phyloP scores from a whole-genome alignment of 2,797 vertebrate species.

The Sebastes kiyomatsui region DNA sequence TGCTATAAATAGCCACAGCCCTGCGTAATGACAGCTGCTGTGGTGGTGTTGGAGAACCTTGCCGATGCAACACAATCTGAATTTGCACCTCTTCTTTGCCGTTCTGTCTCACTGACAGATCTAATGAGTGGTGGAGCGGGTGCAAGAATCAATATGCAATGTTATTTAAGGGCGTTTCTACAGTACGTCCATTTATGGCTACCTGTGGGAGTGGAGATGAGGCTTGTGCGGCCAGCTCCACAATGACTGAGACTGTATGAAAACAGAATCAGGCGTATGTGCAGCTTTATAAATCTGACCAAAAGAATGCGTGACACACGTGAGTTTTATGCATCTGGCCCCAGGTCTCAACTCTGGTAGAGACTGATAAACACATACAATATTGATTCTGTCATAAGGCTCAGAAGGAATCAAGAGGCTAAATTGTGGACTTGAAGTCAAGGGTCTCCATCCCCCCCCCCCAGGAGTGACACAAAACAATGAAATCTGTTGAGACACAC shows the following conservation, averaged over 20 bases:
- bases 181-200: background rate
- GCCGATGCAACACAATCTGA: background rate
- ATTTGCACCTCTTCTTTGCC: background rate
- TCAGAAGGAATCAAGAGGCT: background rate
- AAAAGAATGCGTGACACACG: background rate
- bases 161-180: background rate
- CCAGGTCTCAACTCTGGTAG: background rate
- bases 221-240: background rate
- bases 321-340: background rate
- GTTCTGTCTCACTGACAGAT: background rate
- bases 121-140: background rate
- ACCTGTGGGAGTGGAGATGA: background rate
- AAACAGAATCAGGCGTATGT: background rate
- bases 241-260: background rate
- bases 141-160: background rate
- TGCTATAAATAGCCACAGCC: background rate
- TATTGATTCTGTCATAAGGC: background rate
- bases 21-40: background rate
- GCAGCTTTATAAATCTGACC: background rate
- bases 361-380: background rate
- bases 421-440: background rate
- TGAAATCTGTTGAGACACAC: background rate
- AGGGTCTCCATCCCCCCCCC: background rate
- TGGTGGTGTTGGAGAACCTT: background rate
- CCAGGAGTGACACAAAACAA: background rate